Conservation (phyloP, 2,113 vertebrate species). For the Melierax canorus region DNA sequence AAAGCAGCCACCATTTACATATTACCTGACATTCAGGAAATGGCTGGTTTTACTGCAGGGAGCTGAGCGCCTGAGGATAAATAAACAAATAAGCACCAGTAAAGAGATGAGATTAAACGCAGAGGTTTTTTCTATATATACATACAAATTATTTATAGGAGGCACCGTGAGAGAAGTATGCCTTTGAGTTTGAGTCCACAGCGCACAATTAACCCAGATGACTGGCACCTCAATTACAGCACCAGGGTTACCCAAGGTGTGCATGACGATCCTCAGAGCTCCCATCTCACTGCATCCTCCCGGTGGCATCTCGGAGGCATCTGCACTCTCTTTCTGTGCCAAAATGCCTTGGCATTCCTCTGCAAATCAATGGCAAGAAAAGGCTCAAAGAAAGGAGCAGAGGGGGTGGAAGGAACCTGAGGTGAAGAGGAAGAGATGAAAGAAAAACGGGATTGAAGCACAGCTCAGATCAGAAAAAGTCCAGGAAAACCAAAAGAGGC, state of each 20-base stretch:
- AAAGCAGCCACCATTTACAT: conserved; percentile 40
- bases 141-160: conserved; percentile 5
- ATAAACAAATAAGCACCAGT: conserved; percentile 33
- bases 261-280: not conserved
- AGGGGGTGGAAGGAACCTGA: not conserved
- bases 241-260: not conserved
- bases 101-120: conserved; percentile 5
- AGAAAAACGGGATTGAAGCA: not conserved
- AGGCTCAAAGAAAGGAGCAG: not conserved
- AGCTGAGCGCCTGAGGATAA: not conserved
- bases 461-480: not conserved
- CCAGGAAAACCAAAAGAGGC: not conserved
- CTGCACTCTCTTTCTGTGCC: not conserved
- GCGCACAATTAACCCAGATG: not conserved
- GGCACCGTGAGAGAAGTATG: not conserved
- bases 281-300: not conserved
- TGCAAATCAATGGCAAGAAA: conserved; percentile 24
- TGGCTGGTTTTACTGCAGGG: not conserved
- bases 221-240: not conserved
- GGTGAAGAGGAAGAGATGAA: conserved; percentile 12
- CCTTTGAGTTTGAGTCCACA: not conserved
- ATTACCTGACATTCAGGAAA: conserved; percentile 43
- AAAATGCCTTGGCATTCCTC: not conserved
- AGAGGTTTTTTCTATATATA: not conserved
- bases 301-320: not conserved